Base-by-base conservation (phyloP, 2,888 invertebrate genomes). In the Drosophila picticornis region DNA sequence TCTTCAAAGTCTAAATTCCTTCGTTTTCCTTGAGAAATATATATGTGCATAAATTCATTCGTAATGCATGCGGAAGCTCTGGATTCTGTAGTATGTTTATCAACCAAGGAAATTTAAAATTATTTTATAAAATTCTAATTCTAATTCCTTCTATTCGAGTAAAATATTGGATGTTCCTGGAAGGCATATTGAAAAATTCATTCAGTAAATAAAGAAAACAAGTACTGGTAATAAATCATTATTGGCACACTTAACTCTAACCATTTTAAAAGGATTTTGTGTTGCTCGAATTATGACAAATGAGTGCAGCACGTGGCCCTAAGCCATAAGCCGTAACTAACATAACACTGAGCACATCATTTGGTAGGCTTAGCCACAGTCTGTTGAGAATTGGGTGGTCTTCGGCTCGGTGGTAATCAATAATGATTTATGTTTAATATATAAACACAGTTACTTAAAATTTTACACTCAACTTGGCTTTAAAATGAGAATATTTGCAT, bases 401-500 rank as follows among this genome's bases (percentile, higher is more conserved):
- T 36, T 50, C 10, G 52, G 38, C 36, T 9, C 60, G 51, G 32
- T 43, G 38, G 57, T 61, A 71, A 75, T 80, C 77, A 71, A 80
- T 75, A 77, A 64, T 80, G 77, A 77, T 77, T 80, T 71, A 80
- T 77, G 80, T 61, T 57, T n/a, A 53, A 56, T 59, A 58, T 52
- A 55, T 40, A 40, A 43, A 56, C 22, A 31, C 29, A 38, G 43
- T 52, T 32, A 56, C 50, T 62, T 51, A 48, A 34, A 7, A 60
- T 66, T 63, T 38, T 31, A 40, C 48, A 60, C 80, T 63, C 50
- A 60, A 59, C 51, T 25, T 31, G 31, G 40, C 65, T 55, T 75
- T 80, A 61, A 77, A 80, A 48, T 67, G 31, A 53, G 75, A 63
- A 55, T 53, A 60, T 43, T 59, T 58, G 56, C 32, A 67, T 67